Evolutionary conservation across 2,797 vertebrate genomes (phyloP).

Genomic region (Lycodopsis pacificus): DNA sequence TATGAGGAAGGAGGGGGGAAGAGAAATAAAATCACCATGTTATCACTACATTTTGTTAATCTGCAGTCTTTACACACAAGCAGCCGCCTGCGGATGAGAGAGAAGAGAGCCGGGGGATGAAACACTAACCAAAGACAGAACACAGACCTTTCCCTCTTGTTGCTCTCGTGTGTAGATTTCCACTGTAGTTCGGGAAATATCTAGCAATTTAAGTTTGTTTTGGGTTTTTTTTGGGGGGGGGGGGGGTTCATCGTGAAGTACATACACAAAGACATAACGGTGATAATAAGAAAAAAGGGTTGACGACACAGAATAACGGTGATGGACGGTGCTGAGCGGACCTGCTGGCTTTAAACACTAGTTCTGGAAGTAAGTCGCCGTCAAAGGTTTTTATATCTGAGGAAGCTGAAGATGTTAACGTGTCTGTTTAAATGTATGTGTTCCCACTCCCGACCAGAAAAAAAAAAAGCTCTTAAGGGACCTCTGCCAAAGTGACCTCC

Average conservation of each 20-base stretch:
- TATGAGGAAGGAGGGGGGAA: conserved; percentile 18
- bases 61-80: conserved; percentile 42
- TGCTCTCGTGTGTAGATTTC: conserved; percentile 35
- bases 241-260: conserved; percentile 11
- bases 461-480: conserved; percentile 59
- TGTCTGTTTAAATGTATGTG: conserved; percentile 62
- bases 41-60: conserved; percentile 72
- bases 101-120: conserved; percentile 22
- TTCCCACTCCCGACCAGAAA: conserved; percentile 8
- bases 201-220: conserved; percentile 19
- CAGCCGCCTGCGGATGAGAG: conserved; percentile 34
- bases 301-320: conserved; percentile 3
- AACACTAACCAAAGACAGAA: conserved; percentile 84
- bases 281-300: conserved; percentile 15
- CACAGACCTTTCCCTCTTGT: conserved; percentile 49
- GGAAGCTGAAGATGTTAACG: conserved; percentile 58
- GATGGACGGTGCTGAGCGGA: conserved; percentile 39
- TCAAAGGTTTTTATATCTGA: conserved; percentile 69
- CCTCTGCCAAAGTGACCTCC: conserved; percentile 77
- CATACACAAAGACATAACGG: conserved; percentile 12
- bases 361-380: conserved; percentile 23
- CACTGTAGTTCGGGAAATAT: conserved; percentile 31
- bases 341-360: conserved; percentile 66
- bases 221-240: background rate
- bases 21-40: conserved; percentile 43